These are phyloP conservation scores for Stictonetta naevosa DNA, from an alignment of 2,113 vertebrate species.

Conservation along the genomic window DNA sequence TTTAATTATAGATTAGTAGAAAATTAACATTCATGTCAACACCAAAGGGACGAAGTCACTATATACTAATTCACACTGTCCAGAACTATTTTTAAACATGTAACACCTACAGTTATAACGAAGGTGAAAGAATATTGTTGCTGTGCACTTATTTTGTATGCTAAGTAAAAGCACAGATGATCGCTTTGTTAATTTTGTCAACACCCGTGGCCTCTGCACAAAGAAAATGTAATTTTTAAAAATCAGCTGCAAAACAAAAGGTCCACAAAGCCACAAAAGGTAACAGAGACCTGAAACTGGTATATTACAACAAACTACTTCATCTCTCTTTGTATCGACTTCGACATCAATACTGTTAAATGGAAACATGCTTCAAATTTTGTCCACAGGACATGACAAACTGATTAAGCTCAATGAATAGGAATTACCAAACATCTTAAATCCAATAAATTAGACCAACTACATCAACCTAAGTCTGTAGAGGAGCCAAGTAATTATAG, in stretches of 20 bases:
- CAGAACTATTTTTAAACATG: neutral
- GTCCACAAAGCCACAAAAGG: neutral
- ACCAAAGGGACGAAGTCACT: slow-evolving; percentile 5
- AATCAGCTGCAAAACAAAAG: slow-evolving; percentile 54
- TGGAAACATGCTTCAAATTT: slow-evolving; percentile 24
- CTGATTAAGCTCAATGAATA: slow-evolving; percentile 28
- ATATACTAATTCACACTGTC: neutral
- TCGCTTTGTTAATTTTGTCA: neutral
- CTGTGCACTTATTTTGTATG: neutral
- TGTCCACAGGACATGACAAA: slow-evolving; percentile 32
- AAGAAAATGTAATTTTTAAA: slow-evolving; percentile 35
- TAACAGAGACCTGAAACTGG: neutral
- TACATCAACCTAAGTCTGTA: neutral
- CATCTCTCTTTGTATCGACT: neutral
- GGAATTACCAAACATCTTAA: slow-evolving; percentile 17
- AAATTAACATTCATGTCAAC: slow-evolving; percentile 47
- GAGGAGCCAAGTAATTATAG: neutral
- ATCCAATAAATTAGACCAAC: neutral
- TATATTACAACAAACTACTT: neutral
- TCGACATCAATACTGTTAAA: slow-evolving; percentile 30
- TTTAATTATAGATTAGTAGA: slow-evolving; percentile 58
- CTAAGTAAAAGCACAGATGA: neutral
- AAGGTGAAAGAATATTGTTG: neutral
- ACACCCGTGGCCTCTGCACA: neutral
- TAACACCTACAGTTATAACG: neutral